Conservation (phyloP, 2,888 invertebrate species). For the Malthinus flaveolus region DNA sequence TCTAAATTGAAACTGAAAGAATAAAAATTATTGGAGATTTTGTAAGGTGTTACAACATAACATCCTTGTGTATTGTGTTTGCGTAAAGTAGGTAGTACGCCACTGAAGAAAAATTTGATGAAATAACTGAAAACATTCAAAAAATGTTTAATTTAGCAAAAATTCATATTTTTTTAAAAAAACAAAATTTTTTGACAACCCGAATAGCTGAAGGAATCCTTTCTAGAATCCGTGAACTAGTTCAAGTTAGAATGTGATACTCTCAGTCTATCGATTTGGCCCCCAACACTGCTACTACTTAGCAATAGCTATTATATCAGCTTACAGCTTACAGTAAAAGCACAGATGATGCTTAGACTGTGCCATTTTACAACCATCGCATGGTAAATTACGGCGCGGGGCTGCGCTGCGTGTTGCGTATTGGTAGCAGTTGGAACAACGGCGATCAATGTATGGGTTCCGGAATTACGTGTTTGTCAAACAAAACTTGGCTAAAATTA, state of each 20-base stretch:
- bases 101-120: too few species aligned
- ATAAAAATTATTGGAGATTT: too few species aligned
- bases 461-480: constrained; percentile 14
- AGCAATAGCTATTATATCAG: constrained; percentile 1
- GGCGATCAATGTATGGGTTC: constrained; percentile 34
- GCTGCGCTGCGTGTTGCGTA: constrained; percentile 40
- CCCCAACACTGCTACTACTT: constrained; percentile 21
- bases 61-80: too few species aligned
- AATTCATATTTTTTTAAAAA: neutral
- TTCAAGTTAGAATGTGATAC: constrained; percentile 40
- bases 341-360: constrained; percentile 27
- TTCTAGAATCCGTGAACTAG: constrained; percentile 34
- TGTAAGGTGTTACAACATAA: too few species aligned
- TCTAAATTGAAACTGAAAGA: too few species aligned
- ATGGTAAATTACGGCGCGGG: constrained; percentile 37
- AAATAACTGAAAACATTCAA: neutral
- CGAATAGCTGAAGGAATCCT: neutral
- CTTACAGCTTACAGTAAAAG: neutral
- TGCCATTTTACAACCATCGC: constrained; percentile 24
- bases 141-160: neutral
- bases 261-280: constrained; percentile 37
- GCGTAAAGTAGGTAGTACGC: too few species aligned
- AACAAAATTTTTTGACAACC: too few species aligned
- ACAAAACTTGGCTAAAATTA: neutral
- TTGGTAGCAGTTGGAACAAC: constrained; percentile 34